Percentiles rank a stretch among this genome's conserved stretches.
Conservation (phyloP, 2,888 invertebrate species). For the Rhingia campestris region DNA sequence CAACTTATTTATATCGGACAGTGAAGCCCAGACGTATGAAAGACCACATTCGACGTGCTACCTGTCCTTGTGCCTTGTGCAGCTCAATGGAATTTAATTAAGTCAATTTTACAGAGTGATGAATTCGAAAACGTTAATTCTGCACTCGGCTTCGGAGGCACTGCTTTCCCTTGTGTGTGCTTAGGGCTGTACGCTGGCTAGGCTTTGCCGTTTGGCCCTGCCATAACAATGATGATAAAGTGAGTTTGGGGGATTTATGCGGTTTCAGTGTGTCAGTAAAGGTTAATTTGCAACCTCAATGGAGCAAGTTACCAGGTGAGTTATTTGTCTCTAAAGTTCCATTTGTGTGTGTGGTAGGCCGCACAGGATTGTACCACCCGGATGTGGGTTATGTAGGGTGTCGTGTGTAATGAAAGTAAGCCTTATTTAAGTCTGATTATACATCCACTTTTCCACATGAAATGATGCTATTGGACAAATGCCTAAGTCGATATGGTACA, state of each 20-base stretch:
- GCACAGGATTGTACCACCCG: slow-evolving; percentile 1
- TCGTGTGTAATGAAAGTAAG: too few species aligned
- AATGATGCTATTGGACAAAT: too few species aligned
- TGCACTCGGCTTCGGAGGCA: neutral
- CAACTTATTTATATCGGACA: too few species aligned
- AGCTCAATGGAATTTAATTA: slow-evolving; percentile 52
- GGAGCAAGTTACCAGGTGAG: slow-evolving; percentile 2
- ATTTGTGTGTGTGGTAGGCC: slow-evolving; percentile 19
- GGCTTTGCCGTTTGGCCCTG: neutral
- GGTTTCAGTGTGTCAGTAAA: slow-evolving; percentile 28
- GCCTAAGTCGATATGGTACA: too few species aligned
- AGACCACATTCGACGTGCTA: neutral
- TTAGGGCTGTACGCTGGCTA: neutral
- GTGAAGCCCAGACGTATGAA: neutral
- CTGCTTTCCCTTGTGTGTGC: neutral
- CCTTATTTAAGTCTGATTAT: too few species aligned
- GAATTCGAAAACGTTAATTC: slow-evolving; percentile 43
- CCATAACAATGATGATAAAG: neutral
- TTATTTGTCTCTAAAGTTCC: slow-evolving; percentile 28
- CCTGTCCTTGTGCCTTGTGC: neutral
- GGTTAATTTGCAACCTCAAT: slow-evolving; percentile 9
- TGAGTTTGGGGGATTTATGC: slow-evolving; percentile 43
- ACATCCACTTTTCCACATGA: too few species aligned
- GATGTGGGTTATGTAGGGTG: neutral
- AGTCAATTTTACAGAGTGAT: slow-evolving; percentile 57